These are phyloP conservation scores for Araneus ventricosus DNA, from an alignment of 1,140 invertebrate genomes.

Conservation along the genomic window DNA sequence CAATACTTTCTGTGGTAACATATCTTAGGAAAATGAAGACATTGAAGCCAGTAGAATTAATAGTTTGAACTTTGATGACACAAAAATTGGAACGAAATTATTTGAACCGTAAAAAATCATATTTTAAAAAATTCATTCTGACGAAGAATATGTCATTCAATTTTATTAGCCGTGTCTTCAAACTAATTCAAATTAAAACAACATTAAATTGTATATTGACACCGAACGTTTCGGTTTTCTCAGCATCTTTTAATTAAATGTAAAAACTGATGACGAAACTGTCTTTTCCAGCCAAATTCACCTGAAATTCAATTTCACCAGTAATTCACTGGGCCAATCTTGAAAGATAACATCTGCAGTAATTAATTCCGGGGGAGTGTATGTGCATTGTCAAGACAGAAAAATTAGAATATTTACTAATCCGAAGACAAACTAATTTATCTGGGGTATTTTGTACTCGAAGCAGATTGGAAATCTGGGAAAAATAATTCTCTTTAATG, in stretches of 20 bases:
- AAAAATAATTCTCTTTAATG: no score
- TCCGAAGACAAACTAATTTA: background rate
- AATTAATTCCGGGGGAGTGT: background rate
- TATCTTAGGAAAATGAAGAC: no score
- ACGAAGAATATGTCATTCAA: no score
- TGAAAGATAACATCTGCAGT: background rate
- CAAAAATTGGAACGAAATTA: no score
- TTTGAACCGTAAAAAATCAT: no score
- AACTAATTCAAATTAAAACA: background rate
- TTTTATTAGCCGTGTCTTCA: background rate
- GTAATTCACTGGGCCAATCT: background rate
- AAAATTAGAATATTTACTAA: slow-evolving; percentile 36
- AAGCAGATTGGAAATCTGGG: background rate
- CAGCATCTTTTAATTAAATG: no score
- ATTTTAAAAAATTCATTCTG: no score
- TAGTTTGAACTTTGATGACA: no score
- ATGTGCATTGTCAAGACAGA: background rate
- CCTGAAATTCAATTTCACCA: background rate
- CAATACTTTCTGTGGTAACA: no score
- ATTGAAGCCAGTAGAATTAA: no score
- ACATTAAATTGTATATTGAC: no score
- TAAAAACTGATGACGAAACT: background rate
- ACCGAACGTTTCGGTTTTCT: background rate
- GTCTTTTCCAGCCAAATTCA: background rate
- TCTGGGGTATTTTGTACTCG: background rate